phyloP scores from a whole-genome alignment of 2,113 vertebrate species.

The Pycnonotus jocosus region DNA sequence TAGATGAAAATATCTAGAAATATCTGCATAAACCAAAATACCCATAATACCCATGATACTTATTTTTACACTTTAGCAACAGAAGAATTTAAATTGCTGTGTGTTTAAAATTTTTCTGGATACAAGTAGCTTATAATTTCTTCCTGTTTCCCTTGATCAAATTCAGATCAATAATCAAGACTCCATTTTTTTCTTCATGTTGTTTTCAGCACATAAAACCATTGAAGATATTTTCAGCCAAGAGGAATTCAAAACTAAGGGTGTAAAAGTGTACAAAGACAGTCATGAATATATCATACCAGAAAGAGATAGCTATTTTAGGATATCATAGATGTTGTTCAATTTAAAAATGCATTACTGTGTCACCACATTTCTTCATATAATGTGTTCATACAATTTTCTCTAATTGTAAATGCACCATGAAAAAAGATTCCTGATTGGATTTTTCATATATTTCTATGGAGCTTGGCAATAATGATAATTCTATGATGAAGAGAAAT shows the following conservation, averaged over 20 bases:
- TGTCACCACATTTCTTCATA: neutral
- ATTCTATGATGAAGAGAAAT: neutral
- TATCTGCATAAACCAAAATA: neutral
- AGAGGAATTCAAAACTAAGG: neutral
- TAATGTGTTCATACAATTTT: slow-evolving; percentile 6
- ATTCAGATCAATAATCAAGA: neutral
- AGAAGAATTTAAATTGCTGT: neutral
- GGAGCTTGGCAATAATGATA: neutral
- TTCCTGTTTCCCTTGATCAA: neutral
- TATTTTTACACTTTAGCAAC: neutral
- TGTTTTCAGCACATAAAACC: neutral
- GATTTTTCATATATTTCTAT: slow-evolving; percentile 18
- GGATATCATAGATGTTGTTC: neutral
- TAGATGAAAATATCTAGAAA: neutral
- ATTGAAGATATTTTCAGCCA: neutral
- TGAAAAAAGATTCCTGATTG: slow-evolving; percentile 10
- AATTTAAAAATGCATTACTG: neutral
- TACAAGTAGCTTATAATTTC: neutral
- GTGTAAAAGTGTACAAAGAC: neutral
- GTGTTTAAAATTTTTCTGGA: neutral
- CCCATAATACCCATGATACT: neutral
- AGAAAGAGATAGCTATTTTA: neutral
- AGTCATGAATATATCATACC: neutral
- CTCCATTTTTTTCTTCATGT: neutral
- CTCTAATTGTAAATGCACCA: slow-evolving; percentile 11